phyloP scores from a whole-genome alignment of 2,113 vertebrate genomes.

The Pseudopodoces humilis region DNA sequence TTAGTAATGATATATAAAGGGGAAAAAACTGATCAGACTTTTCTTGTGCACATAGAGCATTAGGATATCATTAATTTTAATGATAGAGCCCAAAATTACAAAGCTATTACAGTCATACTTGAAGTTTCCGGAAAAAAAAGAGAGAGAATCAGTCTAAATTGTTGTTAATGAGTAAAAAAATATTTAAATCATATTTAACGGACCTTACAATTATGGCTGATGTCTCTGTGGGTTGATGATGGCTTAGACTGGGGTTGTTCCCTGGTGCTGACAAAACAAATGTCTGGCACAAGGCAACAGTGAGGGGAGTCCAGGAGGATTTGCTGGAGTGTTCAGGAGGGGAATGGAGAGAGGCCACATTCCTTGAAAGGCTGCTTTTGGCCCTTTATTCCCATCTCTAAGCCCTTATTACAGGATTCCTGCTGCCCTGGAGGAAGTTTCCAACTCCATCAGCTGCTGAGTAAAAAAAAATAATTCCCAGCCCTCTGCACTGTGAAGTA shows the following conservation, averaged over 20 bases:
- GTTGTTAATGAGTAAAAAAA: conserved; percentile 64
- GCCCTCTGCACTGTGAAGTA: background rate
- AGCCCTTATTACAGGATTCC: background rate
- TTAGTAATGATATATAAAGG: conserved; percentile 77
- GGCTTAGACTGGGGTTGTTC: background rate
- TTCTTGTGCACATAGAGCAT: conserved; percentile 59
- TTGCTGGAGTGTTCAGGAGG: background rate
- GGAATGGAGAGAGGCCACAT: accelerated
- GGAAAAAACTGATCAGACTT: conserved; percentile 64
- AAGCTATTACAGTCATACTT: conserved; percentile 70
- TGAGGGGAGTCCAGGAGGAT: background rate
- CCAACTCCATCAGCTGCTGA: background rate
- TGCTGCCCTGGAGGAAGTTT: background rate
- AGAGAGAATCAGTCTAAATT: conserved; percentile 47
- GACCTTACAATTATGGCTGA: conserved; percentile 20
- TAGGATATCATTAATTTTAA: conserved; percentile 76
- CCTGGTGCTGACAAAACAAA: background rate
- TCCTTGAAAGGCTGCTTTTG: background rate
- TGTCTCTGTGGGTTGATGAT: background rate
- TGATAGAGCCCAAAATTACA: conserved; percentile 69
- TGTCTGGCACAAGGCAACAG: accelerated
- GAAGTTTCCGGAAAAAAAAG: background rate
- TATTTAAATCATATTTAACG: conserved; percentile 62
- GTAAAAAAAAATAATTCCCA: background rate
- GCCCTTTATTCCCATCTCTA: background rate